phyloP scores from a whole-genome alignment of 2,113 vertebrate genomes.

The Bolborhynchus lineola region DNA sequence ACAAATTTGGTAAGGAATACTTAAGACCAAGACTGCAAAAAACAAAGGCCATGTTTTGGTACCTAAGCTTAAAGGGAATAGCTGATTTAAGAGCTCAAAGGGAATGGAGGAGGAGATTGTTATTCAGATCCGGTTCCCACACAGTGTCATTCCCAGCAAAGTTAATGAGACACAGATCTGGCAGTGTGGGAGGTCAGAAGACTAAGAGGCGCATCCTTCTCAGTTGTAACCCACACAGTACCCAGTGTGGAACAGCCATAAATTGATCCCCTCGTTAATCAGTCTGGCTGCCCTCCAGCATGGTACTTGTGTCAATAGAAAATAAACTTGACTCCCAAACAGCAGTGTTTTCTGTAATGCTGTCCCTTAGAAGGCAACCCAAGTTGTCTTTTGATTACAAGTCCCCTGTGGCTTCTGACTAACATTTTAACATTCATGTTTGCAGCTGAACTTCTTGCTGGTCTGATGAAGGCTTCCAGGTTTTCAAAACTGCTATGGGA shows the following conservation, averaged over 20 bases:
- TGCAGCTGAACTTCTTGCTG: not conserved
- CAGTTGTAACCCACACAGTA: not conserved
- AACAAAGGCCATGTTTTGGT: not conserved
- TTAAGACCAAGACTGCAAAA: not conserved
- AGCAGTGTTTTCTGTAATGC: not conserved
- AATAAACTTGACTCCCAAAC: not conserved
- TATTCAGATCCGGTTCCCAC: not conserved
- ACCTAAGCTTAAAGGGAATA: not conserved
- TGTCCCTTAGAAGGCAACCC: not conserved
- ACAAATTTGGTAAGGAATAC: not conserved
- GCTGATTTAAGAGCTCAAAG: not conserved
- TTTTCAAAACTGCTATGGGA: not conserved
- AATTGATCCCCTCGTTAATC: not conserved
- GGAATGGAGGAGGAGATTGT: not conserved
- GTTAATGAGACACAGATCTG: not conserved
- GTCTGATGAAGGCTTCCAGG: not conserved
- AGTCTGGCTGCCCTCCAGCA: not conserved
- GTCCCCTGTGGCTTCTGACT: not conserved
- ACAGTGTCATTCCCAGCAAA: not conserved
- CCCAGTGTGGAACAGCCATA: not conserved
- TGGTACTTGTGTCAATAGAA: not conserved
- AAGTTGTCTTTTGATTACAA: not conserved
- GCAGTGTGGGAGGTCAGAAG: not conserved
- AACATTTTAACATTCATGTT: not conserved
- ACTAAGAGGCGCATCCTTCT: not conserved